Conservation (phyloP, 2,888 invertebrate species). For the Monopis laevigella region DNA sequence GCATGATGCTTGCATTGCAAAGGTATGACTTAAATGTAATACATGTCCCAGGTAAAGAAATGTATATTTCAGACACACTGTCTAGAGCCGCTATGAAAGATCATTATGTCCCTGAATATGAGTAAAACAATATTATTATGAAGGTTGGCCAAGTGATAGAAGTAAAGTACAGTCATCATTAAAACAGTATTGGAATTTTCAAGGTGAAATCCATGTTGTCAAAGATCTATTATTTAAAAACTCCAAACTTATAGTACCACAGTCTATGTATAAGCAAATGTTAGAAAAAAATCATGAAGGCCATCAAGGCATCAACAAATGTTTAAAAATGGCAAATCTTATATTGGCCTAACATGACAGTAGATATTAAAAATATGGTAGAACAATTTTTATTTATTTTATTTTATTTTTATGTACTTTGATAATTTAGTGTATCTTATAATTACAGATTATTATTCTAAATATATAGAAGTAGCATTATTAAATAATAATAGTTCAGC, state of each 20-base stretch:
- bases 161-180: too few species aligned
- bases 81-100: conserved; percentile 19
- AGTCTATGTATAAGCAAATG: too few species aligned
- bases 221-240: background rate
- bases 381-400: conserved; percentile 12
- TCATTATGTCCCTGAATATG: background rate
- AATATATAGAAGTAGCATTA: conserved; percentile 19
- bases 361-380: conserved; percentile 18
- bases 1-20: too few species aligned
- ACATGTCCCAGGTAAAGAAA: too few species aligned
- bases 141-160: too few species aligned
- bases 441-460: conserved; percentile 21
- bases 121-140: too few species aligned
- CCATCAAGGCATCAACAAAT: conserved; percentile 17
- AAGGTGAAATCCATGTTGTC: too few species aligned
- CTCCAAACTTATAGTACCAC: too few species aligned
- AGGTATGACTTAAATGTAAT: too few species aligned
- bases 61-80: too few species aligned
- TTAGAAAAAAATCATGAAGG: conserved; percentile 13
- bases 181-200: too few species aligned
- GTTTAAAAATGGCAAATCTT: conserved; percentile 12
- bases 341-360: conserved; percentile 18
- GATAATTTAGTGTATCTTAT: conserved; percentile 19
- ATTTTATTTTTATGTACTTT: conserved; percentile 16
- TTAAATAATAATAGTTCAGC: conserved; percentile 12